Conservation (phyloP, 2,113 vertebrate genomes). For the Corvus cornix region DNA sequence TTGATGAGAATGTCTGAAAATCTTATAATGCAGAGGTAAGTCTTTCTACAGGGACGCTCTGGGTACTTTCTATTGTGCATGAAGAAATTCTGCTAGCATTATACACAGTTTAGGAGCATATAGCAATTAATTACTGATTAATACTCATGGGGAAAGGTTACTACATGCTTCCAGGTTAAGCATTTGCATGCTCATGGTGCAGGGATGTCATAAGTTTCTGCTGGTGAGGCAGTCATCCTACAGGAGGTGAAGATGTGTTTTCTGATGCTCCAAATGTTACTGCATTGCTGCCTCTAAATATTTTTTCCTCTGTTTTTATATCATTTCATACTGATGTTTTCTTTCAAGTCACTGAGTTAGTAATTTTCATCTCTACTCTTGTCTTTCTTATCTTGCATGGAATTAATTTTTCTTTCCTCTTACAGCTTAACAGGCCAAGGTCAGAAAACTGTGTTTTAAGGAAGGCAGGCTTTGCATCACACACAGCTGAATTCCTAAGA, state of each 20-base stretch:
- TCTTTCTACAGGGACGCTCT: not conserved
- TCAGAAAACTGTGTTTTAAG: not conserved
- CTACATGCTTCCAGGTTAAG: not conserved
- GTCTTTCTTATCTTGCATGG: not conserved
- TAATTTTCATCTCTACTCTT: not conserved
- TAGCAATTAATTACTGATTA: not conserved
- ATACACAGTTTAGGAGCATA: not conserved
- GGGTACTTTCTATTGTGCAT: not conserved
- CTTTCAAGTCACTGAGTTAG: not conserved
- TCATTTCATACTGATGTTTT: not conserved
- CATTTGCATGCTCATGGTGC: not conserved
- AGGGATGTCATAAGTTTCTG: not conserved
- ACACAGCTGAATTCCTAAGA: not conserved
- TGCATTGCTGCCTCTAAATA: not conserved
- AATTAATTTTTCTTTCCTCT: not conserved
- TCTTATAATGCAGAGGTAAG: not conserved
- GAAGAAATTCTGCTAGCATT: not conserved
- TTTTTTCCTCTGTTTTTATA: fast-evolving
- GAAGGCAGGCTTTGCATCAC: not conserved
- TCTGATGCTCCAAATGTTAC: not conserved
- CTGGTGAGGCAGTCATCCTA: not conserved
- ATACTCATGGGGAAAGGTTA: not conserved
- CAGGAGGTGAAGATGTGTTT: not conserved
- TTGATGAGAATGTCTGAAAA: not conserved
- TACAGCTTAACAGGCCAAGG: not conserved